Percentiles rank a stretch among this genome's conserved stretches.
Conservation (phyloP, 64 coral and sea anemone species). For the Montipora foliosa region DNA sequence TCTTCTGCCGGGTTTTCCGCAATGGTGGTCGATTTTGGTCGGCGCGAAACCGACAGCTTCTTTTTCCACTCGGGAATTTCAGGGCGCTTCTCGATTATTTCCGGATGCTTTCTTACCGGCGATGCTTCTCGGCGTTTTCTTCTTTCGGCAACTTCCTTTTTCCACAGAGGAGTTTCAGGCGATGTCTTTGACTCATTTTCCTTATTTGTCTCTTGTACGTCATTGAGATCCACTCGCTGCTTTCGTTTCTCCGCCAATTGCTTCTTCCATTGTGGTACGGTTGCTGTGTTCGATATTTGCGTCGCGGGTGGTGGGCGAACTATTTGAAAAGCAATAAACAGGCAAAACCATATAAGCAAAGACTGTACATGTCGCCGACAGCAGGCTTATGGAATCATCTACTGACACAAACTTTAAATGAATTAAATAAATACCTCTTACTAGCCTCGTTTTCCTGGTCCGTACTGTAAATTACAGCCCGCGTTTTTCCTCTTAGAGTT, state of each 20-base stretch:
- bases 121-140: slow-evolving; percentile 11
- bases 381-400: too few species aligned
- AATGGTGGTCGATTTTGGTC: not conserved
- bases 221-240: not conserved
- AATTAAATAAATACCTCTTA: too few species aligned
- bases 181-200: slow-evolving; percentile 31
- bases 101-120: not conserved
- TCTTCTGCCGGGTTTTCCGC: slow-evolving; percentile 9
- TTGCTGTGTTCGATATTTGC: not conserved
- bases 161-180: slow-evolving; percentile 11
- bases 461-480: too few species aligned
- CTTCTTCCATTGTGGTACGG: slow-evolving; percentile 66
- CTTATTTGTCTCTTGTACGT: not conserved
- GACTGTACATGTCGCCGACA: too few species aligned
- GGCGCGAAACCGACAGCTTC: not conserved
- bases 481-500: too few species aligned
- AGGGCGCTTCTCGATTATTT: not conserved
- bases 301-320: not conserved
- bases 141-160: slow-evolving; percentile 14
- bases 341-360: not conserved
- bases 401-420: too few species aligned
- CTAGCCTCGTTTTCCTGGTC: too few species aligned
- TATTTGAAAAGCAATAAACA: not conserved
- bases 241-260: slow-evolving; percentile 65
- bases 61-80: slow-evolving; percentile 26